A percentile compares a stretch with the other conserved stretches of the same genome.
These are phyloP conservation scores for Rhabdomys dilectus DNA, from an alignment of 2,113 vertebrate genomes.

Conservation along the genomic window DNA sequence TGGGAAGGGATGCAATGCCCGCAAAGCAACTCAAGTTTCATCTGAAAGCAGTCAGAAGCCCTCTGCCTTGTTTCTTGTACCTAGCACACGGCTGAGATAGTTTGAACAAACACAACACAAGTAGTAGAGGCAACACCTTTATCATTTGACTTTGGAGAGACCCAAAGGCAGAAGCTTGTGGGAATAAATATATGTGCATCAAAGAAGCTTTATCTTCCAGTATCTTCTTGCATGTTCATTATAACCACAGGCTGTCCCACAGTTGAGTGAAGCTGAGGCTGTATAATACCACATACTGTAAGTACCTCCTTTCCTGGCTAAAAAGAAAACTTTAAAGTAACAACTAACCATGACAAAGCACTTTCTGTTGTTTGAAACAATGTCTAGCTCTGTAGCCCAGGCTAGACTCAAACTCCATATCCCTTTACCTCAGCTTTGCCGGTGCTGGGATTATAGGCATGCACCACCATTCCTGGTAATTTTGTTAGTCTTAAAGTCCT, in stretches of 20 bases:
- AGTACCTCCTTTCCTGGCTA: neutral
- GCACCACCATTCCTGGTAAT: neutral
- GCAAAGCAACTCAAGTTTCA: slow-evolving; percentile 14
- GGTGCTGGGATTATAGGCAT: neutral
- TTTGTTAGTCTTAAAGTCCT: neutral
- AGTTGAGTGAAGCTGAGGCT: neutral
- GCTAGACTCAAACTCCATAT: neutral
- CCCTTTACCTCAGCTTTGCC: neutral
- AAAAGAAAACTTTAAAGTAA: neutral
- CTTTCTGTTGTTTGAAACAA: neutral
- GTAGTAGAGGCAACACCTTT: neutral
- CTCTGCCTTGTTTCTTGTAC: neutral
- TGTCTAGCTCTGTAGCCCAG: neutral
- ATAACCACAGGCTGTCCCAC: neutral
- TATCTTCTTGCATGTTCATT: neutral
- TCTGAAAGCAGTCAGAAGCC: neutral
- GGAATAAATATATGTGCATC: neutral
- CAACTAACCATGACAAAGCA: neutral
- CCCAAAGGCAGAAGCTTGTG: neutral
- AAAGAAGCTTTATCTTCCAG: neutral
- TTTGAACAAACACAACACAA: neutral
- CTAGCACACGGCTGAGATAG: neutral
- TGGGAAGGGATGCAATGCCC: neutral
- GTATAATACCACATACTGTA: neutral
- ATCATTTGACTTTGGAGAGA: neutral